Percentiles rank a stretch among this genome's conserved stretches.
Conservation (phyloP, 2,888 invertebrate genomes). For the Tenthredo scrophulariae region DNA sequence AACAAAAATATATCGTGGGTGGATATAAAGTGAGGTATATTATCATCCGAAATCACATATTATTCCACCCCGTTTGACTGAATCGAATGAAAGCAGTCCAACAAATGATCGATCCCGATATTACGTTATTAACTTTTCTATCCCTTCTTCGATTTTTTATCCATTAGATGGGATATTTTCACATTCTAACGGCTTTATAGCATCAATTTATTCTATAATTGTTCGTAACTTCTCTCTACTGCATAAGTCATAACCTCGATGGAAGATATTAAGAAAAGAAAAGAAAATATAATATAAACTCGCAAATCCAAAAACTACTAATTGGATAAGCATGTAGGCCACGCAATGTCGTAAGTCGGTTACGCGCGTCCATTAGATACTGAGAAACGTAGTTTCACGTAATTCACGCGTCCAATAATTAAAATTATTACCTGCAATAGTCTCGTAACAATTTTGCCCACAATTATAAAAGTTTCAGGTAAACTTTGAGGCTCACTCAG, state of each 20-base stretch:
- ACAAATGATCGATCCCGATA: not conserved
- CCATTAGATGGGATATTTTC: not conserved
- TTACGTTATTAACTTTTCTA: not conserved
- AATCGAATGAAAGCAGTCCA: not conserved
- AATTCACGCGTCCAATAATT: conserved; percentile 44
- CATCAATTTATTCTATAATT: not conserved
- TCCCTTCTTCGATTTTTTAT: not conserved
- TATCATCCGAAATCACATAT: not conserved
- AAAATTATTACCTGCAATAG: not conserved
- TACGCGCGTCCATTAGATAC: conserved; percentile 30
- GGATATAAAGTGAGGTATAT: not conserved
- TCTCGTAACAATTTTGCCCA: conserved; percentile 11
- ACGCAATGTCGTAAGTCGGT: conserved; percentile 38
- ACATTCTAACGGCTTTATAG: not conserved
- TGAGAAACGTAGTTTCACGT: conserved; percentile 41
- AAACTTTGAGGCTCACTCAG: not conserved
- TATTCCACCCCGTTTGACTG: not conserved
- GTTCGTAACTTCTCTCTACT: not conserved
- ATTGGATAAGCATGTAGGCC: conserved; percentile 48
- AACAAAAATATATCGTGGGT: not conserved
- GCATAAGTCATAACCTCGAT: not conserved
- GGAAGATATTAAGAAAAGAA: not conserved
- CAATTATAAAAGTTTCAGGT: not conserved
- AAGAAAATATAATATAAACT: not conserved
- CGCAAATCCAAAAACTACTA: conserved; percentile 36